Evolutionary conservation across 2,888 invertebrate species (phyloP), one percentile per base, ranked within the genome.

Genomic region (Eupsilia transversa): DNA sequence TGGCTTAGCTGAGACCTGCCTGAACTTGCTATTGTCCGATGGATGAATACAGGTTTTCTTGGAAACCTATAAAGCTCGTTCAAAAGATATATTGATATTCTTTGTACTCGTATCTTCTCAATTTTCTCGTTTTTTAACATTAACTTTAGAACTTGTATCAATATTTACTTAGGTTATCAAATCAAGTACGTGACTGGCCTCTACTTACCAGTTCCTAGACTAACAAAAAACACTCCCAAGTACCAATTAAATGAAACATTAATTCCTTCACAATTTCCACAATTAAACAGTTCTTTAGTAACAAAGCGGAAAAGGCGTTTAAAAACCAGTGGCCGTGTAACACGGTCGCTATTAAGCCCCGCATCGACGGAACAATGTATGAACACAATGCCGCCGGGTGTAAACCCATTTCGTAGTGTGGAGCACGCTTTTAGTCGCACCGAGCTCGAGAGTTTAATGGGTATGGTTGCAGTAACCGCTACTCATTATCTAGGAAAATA

Each of bases 381-480:
- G 84, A 60, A 66, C 87, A 88, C 90, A 88, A 89, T 88, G 86
- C 89, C 80, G 82, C 84, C 88, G 88, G 90, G 89, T 89, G 91
- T 87, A 79, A 89, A 87, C 87, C 87, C 88, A 82, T 89, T 90
- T 85, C 85, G 76, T 71, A 79, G 88, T 80, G 87, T 83, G 81
- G 86, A 89, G 90, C 85, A 85, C 83, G 91, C 92, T 92, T 92
- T 92, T 90, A 92, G 86, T 82, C 84, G 80, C 56, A 54, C 71
- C 63, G 33, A 59, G 64, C 84, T 74, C 20, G 41, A 69, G 82
- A 41, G 72, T 43, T 49, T 61, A 17, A 9, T 52, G 41, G 80
- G 70, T 69, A 27, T 52, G 86, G 84, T 61, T 10, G 0, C 61
- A 68, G 43, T 77, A 3, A 75, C 35, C 0, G 56, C 56, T 56